Percentiles rank a stretch among this genome's conserved stretches.
Conservation (phyloP, 2,113 vertebrate species). For the Arvicanthis niloticus region DNA sequence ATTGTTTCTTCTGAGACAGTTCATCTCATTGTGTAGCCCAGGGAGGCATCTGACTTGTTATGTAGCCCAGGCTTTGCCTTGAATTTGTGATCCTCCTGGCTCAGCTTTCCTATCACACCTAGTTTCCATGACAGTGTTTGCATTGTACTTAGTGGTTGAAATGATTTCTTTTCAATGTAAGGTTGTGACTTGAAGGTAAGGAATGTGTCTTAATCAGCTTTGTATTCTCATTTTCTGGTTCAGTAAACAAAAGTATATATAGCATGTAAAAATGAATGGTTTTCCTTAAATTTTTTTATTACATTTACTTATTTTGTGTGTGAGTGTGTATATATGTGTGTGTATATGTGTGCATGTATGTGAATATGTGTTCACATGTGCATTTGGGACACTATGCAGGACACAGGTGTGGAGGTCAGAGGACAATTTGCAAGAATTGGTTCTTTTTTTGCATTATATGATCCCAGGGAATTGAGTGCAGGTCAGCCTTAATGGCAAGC, state of each 20-base stretch:
- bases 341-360: not conserved
- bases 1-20: not conserved
- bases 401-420: not conserved
- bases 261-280: not conserved
- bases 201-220: not conserved
- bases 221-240: not conserved
- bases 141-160: not conserved
- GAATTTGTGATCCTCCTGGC: not conserved
- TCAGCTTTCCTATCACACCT: not conserved
- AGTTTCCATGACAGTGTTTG: not conserved
- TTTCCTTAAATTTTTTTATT: not conserved
- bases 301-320: not conserved
- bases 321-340: not conserved
- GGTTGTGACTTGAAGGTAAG: slow-evolving; percentile 16
- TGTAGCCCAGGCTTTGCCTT: not conserved
- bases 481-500: not conserved
- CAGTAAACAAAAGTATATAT: not conserved
- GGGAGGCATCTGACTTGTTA: not conserved
- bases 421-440: not conserved
- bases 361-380: not conserved
- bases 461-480: not conserved
- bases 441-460: not conserved
- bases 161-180: not conserved
- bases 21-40: not conserved
- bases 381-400: not conserved